Conservation (phyloP, 92 coral and sea anemone genomes). For the Palythoa heliodiscus region DNA sequence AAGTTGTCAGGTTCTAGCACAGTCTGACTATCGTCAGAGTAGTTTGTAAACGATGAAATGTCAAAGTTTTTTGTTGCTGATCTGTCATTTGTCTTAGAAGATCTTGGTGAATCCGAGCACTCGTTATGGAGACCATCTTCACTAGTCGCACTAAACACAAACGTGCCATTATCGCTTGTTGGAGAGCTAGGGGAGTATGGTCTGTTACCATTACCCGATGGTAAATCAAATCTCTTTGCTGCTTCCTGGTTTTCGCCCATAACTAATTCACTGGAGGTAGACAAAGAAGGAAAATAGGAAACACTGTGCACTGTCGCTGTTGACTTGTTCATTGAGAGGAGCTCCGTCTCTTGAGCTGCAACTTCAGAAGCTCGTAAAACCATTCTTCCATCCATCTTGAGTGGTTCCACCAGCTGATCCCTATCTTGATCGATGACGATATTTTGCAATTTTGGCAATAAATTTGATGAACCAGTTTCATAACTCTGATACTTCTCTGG, state of each 20-base stretch:
- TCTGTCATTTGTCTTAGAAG: not conserved
- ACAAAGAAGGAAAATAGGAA: not conserved
- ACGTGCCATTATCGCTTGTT: not conserved
- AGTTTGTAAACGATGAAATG: not conserved
- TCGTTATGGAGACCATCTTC: not conserved
- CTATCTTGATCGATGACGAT: not conserved
- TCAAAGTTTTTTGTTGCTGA: not conserved
- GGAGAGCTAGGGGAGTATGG: constrained; percentile 30
- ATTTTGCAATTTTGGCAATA: not conserved
- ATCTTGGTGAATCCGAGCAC: not conserved
- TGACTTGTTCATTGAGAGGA: not conserved
- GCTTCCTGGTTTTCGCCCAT: not conserved
- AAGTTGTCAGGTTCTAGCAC: not conserved
- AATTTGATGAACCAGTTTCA: not conserved
- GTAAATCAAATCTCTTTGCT: not conserved
- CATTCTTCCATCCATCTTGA: no score
- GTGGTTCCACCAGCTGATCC: not conserved
- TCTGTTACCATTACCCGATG: not conserved
- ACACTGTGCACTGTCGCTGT: not conserved
- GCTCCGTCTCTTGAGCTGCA: not conserved
- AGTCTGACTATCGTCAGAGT: not conserved
- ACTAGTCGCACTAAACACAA: not conserved
- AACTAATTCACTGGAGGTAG: not conserved
- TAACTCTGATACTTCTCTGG: not conserved
- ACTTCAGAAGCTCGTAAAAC: not conserved